Percentiles rank a stretch among this genome's conserved stretches.
Conservation (phyloP, 2,113 vertebrate species). For the Thunnus thynnus region DNA sequence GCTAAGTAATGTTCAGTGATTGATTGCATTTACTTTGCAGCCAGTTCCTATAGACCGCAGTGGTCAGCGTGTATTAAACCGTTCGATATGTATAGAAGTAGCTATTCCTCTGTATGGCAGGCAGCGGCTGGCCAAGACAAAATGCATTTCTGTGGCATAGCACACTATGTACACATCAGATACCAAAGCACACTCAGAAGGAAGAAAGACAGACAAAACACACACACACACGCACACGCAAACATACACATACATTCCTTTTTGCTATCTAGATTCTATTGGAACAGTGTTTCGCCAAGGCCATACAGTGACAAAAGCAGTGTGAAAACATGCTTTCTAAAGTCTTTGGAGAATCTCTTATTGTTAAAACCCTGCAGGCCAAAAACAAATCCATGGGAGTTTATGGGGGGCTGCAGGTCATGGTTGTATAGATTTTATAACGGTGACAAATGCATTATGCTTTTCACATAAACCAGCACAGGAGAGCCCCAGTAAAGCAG, state of each 20-base stretch:
- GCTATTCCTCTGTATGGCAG: constrained; percentile 16
- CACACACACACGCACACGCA: constrained; percentile 8
- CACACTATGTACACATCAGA: constrained; percentile 46
- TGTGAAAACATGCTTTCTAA: constrained; percentile 70
- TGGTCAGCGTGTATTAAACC: constrained; percentile 52
- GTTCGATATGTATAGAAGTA: constrained; percentile 49
- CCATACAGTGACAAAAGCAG: constrained; percentile 65
- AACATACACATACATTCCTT: constrained; percentile 46
- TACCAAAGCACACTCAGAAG: constrained; percentile 30
- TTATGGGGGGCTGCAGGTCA: constrained; percentile 77
- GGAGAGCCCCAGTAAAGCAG: constrained; percentile 75
- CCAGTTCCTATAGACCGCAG: constrained; percentile 63
- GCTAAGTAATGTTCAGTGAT: constrained; percentile 57
- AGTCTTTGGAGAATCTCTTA: constrained; percentile 73
- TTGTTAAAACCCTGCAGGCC: constrained; percentile 72
- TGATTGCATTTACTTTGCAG: constrained; percentile 70
- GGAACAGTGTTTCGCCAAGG: constrained; percentile 66
- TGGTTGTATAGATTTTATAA: constrained; percentile 74
- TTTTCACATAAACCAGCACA: constrained; percentile 74
- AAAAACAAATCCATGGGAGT: constrained; percentile 72
- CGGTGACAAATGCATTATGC: constrained; percentile 76
- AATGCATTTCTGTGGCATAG: constrained; percentile 49
- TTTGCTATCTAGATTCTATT: constrained; percentile 65
- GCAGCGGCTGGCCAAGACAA: constrained; percentile 19
- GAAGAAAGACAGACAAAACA: constrained; percentile 65